Percentiles rank a stretch among this genome's conserved stretches.
Conservation (phyloP, 2,113 vertebrate genomes). For the Dunckerocampus dactyliophorus region DNA sequence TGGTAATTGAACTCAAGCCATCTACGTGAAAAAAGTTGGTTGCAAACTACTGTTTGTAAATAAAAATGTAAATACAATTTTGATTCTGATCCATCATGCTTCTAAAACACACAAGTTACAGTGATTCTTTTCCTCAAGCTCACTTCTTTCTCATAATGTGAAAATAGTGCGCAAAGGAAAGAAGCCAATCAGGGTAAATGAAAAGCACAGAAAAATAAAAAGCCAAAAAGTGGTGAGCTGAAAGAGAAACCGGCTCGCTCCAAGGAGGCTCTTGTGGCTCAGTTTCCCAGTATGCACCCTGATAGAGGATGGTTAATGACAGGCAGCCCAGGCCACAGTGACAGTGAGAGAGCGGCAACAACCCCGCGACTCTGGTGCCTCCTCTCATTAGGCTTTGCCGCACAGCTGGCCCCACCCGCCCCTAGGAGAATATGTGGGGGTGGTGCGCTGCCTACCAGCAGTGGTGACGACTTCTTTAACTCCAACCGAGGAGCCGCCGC, state of each 20-base stretch:
- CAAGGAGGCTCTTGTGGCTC: slow-evolving; percentile 51
- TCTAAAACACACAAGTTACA: neutral
- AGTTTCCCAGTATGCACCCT: slow-evolving; percentile 68
- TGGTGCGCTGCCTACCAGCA: slow-evolving; percentile 7
- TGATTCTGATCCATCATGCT: too few species aligned
- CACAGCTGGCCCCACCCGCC: slow-evolving; percentile 50
- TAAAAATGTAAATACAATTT: too few species aligned
- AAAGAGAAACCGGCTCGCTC: slow-evolving; percentile 48
- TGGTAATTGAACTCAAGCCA: too few species aligned
- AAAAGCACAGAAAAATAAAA: slow-evolving; percentile 30
- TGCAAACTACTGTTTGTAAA: too few species aligned
- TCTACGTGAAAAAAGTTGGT: too few species aligned
- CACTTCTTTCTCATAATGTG: slow-evolving; percentile 18
- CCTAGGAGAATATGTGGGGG: slow-evolving; percentile 15
- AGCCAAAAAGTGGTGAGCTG: slow-evolving; percentile 46
- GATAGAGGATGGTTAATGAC: slow-evolving; percentile 70
- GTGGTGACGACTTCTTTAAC: neutral
- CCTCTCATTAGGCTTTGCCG: slow-evolving; percentile 64
- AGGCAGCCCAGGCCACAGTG: slow-evolving; percentile 60
- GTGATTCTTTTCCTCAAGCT: neutral
- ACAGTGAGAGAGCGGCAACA: slow-evolving; percentile 55
- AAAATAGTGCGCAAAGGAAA: slow-evolving; percentile 23
- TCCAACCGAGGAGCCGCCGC: neutral
- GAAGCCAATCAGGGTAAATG: slow-evolving; percentile 35
- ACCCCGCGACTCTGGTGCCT: slow-evolving; percentile 42